Evolutionary conservation across 2,113 vertebrate species (phyloP).

Genomic region (Delphinus delphis): DNA sequence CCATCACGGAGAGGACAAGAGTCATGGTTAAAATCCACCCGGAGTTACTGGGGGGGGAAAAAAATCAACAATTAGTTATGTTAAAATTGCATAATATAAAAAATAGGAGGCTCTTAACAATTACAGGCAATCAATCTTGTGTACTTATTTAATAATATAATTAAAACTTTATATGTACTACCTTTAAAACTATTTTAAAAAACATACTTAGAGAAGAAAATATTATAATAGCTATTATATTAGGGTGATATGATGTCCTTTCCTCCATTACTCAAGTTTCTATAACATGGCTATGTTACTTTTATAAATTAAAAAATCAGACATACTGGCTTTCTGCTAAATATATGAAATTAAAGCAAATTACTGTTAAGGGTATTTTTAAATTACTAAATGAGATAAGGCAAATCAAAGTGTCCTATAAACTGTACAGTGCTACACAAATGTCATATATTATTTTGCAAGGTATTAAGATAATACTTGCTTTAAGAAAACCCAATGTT

Average conservation of each 20-base stretch:
- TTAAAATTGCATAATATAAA: constrained; percentile 29
- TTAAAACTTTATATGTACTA: background rate
- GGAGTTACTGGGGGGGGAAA: constrained; percentile 87
- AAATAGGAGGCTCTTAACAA: background rate
- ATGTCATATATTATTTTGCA: constrained; percentile 8
- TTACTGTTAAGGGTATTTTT: background rate
- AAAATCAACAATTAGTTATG: background rate
- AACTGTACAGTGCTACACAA: background rate
- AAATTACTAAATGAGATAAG: constrained; percentile 41
- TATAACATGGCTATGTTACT: background rate
- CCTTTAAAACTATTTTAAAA: constrained; percentile 13
- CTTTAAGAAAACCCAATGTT: background rate
- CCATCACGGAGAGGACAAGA: constrained; percentile 93
- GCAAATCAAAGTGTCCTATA: background rate
- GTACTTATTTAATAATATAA: background rate
- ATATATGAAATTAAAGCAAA: constrained; percentile 28
- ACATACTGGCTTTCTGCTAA: constrained; percentile 19
- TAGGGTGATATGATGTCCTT: background rate
- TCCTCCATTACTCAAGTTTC: constrained; percentile 13
- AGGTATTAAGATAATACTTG: background rate
- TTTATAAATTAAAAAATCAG: background rate
- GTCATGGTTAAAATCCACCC: constrained; percentile 97
- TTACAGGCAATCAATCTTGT: background rate
- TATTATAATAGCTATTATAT: background rate
- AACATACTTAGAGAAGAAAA: background rate